A percentile compares a stretch with the other conserved stretches of the same genome.
Conservation (phyloP, 2,113 vertebrate species). For the Caranx melampygus region DNA sequence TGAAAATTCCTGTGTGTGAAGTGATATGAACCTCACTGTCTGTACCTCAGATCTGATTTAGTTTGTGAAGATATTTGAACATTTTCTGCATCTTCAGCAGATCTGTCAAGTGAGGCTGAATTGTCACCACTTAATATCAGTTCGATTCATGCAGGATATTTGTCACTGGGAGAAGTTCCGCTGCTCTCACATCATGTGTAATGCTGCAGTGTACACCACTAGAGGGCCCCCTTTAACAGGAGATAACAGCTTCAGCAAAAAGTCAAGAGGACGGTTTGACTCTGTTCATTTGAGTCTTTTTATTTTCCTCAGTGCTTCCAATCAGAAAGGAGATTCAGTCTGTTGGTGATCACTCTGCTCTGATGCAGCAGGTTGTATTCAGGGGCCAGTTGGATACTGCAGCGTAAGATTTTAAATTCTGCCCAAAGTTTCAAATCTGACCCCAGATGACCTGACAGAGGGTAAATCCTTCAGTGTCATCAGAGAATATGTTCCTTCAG, state of each 20-base stretch:
- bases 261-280: not conserved
- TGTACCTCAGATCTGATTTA: not conserved
- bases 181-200: not conserved
- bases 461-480: no score
- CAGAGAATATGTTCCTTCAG: no score
- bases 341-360: not conserved
- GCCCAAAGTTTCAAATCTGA: no score
- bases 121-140: not conserved
- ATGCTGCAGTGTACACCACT: not conserved
- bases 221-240: constrained; percentile 20
- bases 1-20: not conserved
- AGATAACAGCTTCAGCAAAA: not conserved
- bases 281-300: not conserved
- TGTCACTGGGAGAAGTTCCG: not conserved
- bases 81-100: not conserved
- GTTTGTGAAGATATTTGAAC: not conserved
- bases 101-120: not conserved
- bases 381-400: no score
- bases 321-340: not conserved
- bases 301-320: not conserved
- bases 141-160: not conserved
- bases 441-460: no score
- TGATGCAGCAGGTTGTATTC: not conserved
- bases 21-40: not conserved
- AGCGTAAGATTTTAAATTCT: no score